Conservation (phyloP, 2,888 invertebrate genomes). For the Oscheius sp. region DNA sequence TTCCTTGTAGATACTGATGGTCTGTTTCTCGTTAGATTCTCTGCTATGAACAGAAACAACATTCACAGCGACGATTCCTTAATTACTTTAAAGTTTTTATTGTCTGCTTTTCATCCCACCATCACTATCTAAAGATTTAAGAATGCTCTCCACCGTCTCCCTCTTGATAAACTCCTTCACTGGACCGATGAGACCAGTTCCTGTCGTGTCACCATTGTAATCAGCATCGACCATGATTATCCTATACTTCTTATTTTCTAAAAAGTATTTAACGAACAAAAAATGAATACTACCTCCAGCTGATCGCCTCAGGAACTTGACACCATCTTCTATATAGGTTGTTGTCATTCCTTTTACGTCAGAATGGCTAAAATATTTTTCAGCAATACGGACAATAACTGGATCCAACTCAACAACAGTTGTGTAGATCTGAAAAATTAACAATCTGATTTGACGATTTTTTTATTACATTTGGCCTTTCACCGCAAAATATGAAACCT, state of each 20-base stretch:
- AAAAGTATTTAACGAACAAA: background rate
- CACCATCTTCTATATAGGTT: background rate
- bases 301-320: background rate
- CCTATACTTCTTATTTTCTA: background rate
- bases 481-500: too few relatives aligned
- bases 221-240: background rate
- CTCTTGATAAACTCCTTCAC: background rate
- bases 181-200: constrained; percentile 4
- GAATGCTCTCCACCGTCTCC: background rate
- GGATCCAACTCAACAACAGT: background rate
- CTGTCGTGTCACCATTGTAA: background rate
- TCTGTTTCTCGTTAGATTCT: background rate
- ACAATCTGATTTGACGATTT: too few relatives aligned
- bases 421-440: background rate
- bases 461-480: too few relatives aligned
- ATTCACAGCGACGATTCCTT: background rate
- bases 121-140: background rate
- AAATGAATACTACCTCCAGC: background rate
- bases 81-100: background rate
- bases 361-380: background rate
- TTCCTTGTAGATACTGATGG: background rate
- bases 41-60: constrained; percentile 2
- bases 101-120: background rate
- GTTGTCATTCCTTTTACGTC: background rate
- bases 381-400: background rate